Percentiles rank a stretch among this genome's conserved stretches.
Evolutionary conservation across 2,888 invertebrate species (phyloP).

Genomic region (Nemotelus nigrinus): DNA sequence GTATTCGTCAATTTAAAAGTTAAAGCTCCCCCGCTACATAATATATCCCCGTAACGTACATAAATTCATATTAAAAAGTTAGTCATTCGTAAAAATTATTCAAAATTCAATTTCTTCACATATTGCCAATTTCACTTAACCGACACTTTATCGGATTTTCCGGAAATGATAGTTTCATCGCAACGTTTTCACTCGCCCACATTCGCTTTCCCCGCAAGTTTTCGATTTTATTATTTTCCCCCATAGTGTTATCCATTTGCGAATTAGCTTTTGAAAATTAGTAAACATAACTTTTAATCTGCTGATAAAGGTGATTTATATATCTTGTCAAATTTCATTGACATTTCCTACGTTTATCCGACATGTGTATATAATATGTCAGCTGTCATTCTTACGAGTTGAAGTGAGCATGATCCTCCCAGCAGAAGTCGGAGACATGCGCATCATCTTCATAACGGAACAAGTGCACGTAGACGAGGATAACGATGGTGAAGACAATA

Average conservation of each 20-base stretch:
- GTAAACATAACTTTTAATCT: constrained; percentile 26
- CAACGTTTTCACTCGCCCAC: too few species aligned
- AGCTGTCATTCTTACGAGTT: constrained; percentile 47
- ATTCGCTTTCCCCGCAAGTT: too few species aligned
- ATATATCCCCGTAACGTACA: background rate
- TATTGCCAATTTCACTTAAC: too few species aligned
- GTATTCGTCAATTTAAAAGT: background rate
- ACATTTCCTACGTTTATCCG: constrained; percentile 45
- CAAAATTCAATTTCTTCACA: too few species aligned
- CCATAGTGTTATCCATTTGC: too few species aligned
- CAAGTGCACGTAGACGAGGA: constrained; percentile 14
- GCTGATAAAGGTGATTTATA: background rate
- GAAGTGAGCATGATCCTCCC: constrained; percentile 24
- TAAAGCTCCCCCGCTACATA: background rate
- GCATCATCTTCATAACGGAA: constrained; percentile 42
- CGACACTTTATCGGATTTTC: background rate
- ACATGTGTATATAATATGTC: constrained; percentile 43
- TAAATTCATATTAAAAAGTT: background rate
- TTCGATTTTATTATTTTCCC: too few species aligned
- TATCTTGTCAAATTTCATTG: constrained; percentile 30
- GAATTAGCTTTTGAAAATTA: too few species aligned
- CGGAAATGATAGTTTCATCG: background rate
- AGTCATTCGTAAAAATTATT: too few species aligned
- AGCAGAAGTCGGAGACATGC: constrained; percentile 45
- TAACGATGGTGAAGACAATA: background rate